Conservation (phyloP, 2,888 invertebrate genomes). For the Panzeria rudis region DNA sequence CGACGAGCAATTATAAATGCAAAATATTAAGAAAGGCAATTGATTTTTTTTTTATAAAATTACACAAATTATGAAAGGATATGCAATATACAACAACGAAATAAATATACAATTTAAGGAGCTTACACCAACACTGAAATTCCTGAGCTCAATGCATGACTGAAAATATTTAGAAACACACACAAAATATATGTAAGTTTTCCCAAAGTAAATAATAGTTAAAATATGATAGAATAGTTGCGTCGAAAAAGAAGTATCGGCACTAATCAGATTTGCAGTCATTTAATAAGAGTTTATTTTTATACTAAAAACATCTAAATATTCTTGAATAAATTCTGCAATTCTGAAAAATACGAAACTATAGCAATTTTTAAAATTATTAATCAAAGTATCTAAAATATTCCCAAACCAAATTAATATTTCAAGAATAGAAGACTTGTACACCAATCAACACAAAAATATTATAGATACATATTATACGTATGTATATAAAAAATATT, state of each 20-base stretch:
- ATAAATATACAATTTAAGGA: conserved; percentile 59
- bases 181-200: conserved; percentile 30
- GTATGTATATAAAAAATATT: conserved; percentile 17
- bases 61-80: conserved; percentile 23
- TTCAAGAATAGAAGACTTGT: not conserved
- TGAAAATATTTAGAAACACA: conserved; percentile 82
- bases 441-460: not conserved
- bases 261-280: not conserved
- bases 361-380: not conserved
- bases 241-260: not conserved
- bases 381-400: not conserved
- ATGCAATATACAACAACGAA: conserved; percentile 38
- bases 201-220: conserved; percentile 25
- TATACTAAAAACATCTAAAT: not conserved
- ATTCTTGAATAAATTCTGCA: not conserved
- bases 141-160: conserved; percentile 86
- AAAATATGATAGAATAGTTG: not conserved
- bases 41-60: not conserved
- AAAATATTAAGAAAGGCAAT: conserved; percentile 17
- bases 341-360: not conserved
- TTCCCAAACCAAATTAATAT: conserved; percentile 20
- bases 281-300: not conserved
- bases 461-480: not conserved
- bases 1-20: not conserved
- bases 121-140: conserved; percentile 84